Evolutionary conservation across 2,797 vertebrate species (phyloP).

Genomic region (Poeciliopsis presidionis): DNA sequence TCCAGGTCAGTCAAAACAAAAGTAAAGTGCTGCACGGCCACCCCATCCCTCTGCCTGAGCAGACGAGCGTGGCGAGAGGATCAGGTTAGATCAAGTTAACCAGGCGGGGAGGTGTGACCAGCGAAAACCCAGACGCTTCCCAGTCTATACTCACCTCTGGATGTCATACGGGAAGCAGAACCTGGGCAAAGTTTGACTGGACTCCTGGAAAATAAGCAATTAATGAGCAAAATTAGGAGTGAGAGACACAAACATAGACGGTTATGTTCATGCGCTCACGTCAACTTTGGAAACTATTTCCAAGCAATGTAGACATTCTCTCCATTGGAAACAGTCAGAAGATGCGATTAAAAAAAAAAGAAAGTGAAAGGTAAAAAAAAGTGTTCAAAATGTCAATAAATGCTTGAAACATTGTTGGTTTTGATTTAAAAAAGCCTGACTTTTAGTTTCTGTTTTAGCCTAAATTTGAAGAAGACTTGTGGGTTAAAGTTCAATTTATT

Average conservation of each 20-base stretch:
- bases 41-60: slow-evolving; percentile 74
- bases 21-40: slow-evolving; percentile 88
- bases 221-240: not conserved
- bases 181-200: slow-evolving; percentile 79
- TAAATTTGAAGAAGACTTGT: not conserved
- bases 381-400: not conserved
- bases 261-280: not conserved
- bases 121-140: not conserved
- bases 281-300: not conserved
- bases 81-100: not conserved
- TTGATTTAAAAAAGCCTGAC: not conserved
- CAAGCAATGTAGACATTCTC: not conserved
- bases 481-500: not conserved
- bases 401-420: not conserved
- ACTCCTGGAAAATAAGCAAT: slow-evolving; percentile 76
- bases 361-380: not conserved
- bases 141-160: slow-evolving; percentile 78
- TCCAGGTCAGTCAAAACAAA: slow-evolving; percentile 89
- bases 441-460: not conserved
- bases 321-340: not conserved
- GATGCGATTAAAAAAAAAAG: not conserved
- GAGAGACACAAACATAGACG: not conserved
- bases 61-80: not conserved
- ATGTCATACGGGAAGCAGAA: slow-evolving; percentile 93
- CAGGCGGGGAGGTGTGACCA: not conserved